Percentiles rank a stretch among this genome's conserved stretches.
Conservation (phyloP, 2,113 vertebrate genomes). For the Ptychochromis oligacanthus region DNA sequence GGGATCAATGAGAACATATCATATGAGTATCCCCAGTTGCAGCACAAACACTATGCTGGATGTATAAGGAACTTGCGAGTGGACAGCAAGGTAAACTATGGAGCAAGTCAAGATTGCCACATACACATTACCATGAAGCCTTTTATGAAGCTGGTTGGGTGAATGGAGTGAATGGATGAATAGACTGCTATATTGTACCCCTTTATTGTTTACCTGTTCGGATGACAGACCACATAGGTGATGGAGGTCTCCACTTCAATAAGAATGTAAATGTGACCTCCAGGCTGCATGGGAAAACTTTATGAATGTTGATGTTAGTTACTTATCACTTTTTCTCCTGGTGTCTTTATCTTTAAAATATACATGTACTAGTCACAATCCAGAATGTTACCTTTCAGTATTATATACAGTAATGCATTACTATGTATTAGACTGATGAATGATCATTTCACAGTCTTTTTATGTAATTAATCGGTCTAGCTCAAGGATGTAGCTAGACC, state of each 20-base stretch:
- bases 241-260: conserved; percentile 21
- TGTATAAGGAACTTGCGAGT: conserved; percentile 86
- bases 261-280: conserved; percentile 42
- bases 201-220: conserved; percentile 23
- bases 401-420: not conserved
- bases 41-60: conserved; percentile 86
- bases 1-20: conserved; percentile 85
- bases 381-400: not conserved
- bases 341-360: not conserved
- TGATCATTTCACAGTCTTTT: not conserved
- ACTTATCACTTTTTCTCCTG: not conserved
- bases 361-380: accelerated
- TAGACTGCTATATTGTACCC: not conserved
- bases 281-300: conserved; percentile 26
- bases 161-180: not conserved
- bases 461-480: not conserved
- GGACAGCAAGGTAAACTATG: conserved; percentile 83
- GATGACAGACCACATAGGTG: not conserved
- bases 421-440: not conserved
- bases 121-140: not conserved
- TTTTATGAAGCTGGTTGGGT: not conserved
- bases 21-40: conserved; percentile 85
- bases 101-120: not conserved
- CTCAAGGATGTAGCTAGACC: no score
- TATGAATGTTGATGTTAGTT: conserved; percentile 27